phyloP scores from a whole-genome alignment of 2,797 vertebrate species.

The Loris lydekkerianus region DNA sequence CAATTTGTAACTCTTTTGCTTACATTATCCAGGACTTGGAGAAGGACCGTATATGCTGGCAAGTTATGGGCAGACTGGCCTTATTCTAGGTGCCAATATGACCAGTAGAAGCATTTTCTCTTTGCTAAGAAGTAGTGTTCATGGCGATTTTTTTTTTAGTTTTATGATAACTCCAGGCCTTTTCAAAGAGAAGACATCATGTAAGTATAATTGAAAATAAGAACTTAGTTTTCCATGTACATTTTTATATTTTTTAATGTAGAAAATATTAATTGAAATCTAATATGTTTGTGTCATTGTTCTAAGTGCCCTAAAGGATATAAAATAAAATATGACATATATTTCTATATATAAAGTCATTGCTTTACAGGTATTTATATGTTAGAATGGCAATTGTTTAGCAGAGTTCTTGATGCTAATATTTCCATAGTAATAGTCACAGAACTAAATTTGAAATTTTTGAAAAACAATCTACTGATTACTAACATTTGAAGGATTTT shows the following conservation, averaged over 20 bases:
- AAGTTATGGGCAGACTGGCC: slow-evolving; percentile 92
- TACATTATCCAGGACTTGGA: slow-evolving; percentile 92
- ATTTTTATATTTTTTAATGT: not conserved
- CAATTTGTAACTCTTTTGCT: slow-evolving; percentile 42
- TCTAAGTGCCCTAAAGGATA: not conserved
- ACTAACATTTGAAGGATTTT: not conserved
- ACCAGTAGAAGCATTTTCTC: slow-evolving; percentile 94
- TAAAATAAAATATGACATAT: not conserved
- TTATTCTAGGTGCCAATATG: slow-evolving; percentile 94
- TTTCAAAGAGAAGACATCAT: slow-evolving; percentile 94
- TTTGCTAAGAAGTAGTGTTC: slow-evolving; percentile 89
- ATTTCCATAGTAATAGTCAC: not conserved
- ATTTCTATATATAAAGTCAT: not conserved
- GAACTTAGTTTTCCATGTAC: not conserved
- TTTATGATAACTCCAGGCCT: slow-evolving; percentile 98
- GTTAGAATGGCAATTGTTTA: not conserved
- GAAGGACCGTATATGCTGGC: slow-evolving; percentile 96
- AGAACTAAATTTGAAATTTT: slow-evolving; percentile 20
- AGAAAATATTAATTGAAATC: slow-evolving; percentile 23
- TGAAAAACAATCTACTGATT: slow-evolving; percentile 16
- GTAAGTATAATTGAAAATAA: slow-evolving; percentile 90
- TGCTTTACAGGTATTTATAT: slow-evolving; percentile 32
- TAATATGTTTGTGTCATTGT: slow-evolving; percentile 30
- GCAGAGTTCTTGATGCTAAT: slow-evolving; percentile 30
- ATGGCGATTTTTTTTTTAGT: slow-evolving; percentile 93